Percentiles rank a stretch among this genome's conserved stretches.
These are phyloP conservation scores for Gymnoscopelus braueri DNA, from an alignment of 2,797 vertebrate species.

Conservation along the genomic window DNA sequence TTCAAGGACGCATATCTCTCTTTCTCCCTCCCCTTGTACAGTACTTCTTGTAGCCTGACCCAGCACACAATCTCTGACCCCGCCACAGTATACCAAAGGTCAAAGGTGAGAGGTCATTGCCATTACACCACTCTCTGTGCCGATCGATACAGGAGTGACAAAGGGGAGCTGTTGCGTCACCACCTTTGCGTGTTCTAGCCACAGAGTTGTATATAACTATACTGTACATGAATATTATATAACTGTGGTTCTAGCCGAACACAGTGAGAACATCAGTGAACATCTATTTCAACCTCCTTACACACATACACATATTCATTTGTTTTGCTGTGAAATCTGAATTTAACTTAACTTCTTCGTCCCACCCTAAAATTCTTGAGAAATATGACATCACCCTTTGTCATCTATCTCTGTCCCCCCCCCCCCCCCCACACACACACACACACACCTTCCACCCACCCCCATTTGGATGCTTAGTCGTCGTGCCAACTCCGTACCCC, in stretches of 20 bases:
- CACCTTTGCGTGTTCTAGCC: neutral
- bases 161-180: constrained; percentile 11
- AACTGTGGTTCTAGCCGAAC: too few species aligned
- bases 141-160: constrained; percentile 16
- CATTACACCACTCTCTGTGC: constrained; percentile 42
- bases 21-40: too few species aligned
- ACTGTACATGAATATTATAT: too few species aligned
- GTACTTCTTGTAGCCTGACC: constrained; percentile 18
- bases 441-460: constrained; percentile 8
- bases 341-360: constrained; percentile 39
- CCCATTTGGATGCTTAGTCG: constrained; percentile 41
- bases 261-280: too few species aligned
- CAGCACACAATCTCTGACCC: constrained; percentile 27
- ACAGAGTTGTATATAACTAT: too few species aligned
- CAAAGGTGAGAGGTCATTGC: constrained; percentile 63
- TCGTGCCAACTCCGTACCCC: constrained; percentile 46
- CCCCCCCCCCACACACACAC: too few species aligned
- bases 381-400: constrained; percentile 64
- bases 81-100: constrained; percentile 41
- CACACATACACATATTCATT: neutral
- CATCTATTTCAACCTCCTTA: too few species aligned
- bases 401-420: neutral
- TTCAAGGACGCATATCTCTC: too few species aligned
- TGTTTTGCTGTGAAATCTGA: neutral
- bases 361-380: constrained; percentile 47